These are phyloP conservation scores for Actias luna DNA, from an alignment of 2,888 invertebrate species.

Conservation along the genomic window DNA sequence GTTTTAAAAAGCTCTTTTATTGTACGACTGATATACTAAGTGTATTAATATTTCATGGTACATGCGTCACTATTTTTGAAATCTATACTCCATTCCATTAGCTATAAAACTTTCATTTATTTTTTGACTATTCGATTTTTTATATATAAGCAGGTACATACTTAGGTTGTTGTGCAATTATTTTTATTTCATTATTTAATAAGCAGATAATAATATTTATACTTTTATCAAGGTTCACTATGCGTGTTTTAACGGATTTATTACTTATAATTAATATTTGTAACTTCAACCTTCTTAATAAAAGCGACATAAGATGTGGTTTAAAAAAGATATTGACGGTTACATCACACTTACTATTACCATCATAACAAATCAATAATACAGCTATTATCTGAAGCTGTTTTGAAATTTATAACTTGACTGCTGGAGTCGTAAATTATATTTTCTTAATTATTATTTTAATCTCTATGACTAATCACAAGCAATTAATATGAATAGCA, in stretches of 20 bases:
- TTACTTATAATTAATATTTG: neutral
- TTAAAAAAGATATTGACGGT: neutral
- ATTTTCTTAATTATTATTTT: constrained; percentile 12
- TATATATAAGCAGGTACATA: constrained; percentile 1
- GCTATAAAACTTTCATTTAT: constrained; percentile 37
- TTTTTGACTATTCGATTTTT: neutral
- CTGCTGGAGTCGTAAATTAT: constrained; percentile 23
- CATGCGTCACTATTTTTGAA: constrained; percentile 26
- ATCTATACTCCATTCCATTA: constrained; percentile 33
- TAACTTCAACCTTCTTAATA: neutral
- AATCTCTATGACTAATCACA: constrained; percentile 5
- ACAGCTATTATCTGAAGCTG: neutral
- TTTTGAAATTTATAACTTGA: constrained; percentile 14
- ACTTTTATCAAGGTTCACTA: neutral
- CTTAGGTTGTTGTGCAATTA: neutral
- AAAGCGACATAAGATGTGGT: neutral
- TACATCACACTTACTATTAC: neutral
- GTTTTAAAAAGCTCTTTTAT: constrained; percentile 80
- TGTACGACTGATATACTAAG: constrained; percentile 58
- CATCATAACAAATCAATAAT: neutral
- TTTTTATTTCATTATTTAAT: neutral
- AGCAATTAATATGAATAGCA: constrained; percentile 17
- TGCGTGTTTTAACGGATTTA: neutral
- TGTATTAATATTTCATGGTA: constrained; percentile 31
- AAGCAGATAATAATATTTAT: neutral